Conservation (phyloP, 2,888 invertebrate species). For the Nysson spinosus region DNA sequence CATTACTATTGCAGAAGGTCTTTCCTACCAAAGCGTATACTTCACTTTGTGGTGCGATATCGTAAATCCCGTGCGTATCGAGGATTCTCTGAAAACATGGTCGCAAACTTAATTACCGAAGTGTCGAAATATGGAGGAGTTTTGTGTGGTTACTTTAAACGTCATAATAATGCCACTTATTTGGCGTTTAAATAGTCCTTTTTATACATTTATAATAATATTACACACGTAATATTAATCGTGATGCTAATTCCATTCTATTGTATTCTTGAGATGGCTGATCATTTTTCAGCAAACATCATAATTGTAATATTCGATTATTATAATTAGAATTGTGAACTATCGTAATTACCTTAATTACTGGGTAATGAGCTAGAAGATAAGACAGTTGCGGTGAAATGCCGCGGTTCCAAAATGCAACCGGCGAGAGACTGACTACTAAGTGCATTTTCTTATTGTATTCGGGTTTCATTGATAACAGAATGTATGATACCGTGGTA, state of each 20-base stretch:
- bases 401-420: slow-evolving; percentile 52
- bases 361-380: slow-evolving; percentile 8
- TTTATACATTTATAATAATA: too few relatives aligned
- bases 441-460: slow-evolving; percentile 83
- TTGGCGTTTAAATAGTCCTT: too few relatives aligned
- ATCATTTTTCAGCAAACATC: too few relatives aligned
- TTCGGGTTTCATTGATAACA: slow-evolving; percentile 83
- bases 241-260: too few relatives aligned
- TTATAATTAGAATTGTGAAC: too few relatives aligned
- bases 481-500: slow-evolving; percentile 85
- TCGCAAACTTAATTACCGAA: too few relatives aligned
- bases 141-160: too few relatives aligned
- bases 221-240: too few relatives aligned
- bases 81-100: slow-evolving; percentile 11
- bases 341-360: not conserved
- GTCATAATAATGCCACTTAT: too few relatives aligned
- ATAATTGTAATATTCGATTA: too few relatives aligned
- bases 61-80: not conserved
- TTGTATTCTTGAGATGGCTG: not conserved
- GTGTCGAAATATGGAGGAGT: too few relatives aligned
- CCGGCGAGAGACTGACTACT: slow-evolving; percentile 77
- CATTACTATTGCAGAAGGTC: slow-evolving; percentile 1
- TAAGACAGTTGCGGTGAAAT: not conserved
- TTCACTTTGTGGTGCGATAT: slow-evolving; percentile 3
- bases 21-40: not conserved